Base-by-base conservation (phyloP, 2,888 invertebrate genomes). In the Acleris cristana region DNA sequence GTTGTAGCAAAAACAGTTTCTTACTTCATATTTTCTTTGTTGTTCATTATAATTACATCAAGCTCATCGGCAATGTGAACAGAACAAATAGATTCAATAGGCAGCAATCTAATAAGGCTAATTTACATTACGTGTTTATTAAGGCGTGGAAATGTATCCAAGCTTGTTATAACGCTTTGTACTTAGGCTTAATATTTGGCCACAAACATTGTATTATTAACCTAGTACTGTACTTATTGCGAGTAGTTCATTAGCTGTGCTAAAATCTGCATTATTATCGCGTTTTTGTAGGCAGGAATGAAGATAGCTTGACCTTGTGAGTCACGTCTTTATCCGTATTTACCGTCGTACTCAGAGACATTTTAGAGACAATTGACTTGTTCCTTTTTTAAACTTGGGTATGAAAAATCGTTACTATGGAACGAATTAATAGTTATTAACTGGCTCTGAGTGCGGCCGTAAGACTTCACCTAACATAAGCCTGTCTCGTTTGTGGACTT, bases 141-240 rank as follows among this genome's bases (percentile, higher is more conserved):
- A 44, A 44, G 44, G 18, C 4, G 44, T 16, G 16, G 8, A 8
- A n/a, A 55, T 61, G 49, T 44, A 30, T 44, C 26, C 44, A 51
- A 10, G 21, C n/a, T 53, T 23, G 14, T 64, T 34, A 30, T 26
- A 64, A 23, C 30, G 30, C 53, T 30, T 45, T 59, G 53, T 54
- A 59, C 21, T 60, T 40, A 30, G 44, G 26, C 49, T 26, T 64
- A 58, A 49, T 19, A 59, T 65, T 59, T 34, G 21, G 56, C 21
- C 19, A 23, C 18, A 40, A 45, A 18, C 30, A 21, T 53, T 30
- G n/a, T 58, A 30, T 60, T 65, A 21, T 51, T 57, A 61, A 45
- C 56, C 44, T 56, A 61, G 55, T 44, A 49, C 23, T 40, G 40
- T 40, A 40, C 40, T 60, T 12, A 19, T 48, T 23, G 45, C 49